phyloP scores from a whole-genome alignment of 2,113 vertebrate species.

The Ranitomeya variabilis region DNA sequence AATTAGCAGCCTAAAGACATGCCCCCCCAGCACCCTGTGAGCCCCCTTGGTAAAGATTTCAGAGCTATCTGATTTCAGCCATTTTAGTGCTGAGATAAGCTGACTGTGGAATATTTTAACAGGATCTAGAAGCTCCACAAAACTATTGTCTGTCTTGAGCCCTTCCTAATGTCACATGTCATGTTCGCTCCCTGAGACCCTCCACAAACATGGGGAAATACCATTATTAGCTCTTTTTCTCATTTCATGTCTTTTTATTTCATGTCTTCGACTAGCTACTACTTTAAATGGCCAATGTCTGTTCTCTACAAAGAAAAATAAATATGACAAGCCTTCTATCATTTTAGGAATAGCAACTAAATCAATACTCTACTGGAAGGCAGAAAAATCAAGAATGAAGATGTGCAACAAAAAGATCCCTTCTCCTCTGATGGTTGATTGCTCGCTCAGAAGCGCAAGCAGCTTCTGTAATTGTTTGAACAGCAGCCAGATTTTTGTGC shows the following conservation, averaged over 20 bases:
- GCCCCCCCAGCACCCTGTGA: too few relatives aligned
- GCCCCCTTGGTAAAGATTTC: too few relatives aligned
- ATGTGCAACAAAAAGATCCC: constrained; percentile 4
- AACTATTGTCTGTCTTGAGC: background rate
- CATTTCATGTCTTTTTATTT: background rate
- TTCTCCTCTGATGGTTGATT: constrained; percentile 7
- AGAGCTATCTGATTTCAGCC: too few relatives aligned
- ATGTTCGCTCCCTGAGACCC: background rate
- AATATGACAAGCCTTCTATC: constrained; percentile 15
- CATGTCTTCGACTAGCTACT: background rate
- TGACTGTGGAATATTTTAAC: too few relatives aligned
- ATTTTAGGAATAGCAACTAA: constrained; percentile 5
- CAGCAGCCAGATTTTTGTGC: background rate
- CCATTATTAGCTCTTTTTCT: background rate
- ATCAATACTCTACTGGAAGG: constrained; percentile 24
- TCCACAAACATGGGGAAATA: background rate
- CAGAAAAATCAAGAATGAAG: constrained; percentile 4
- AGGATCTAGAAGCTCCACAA: background rate
- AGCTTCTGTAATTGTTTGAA: constrained; percentile 25
- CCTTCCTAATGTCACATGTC: background rate
- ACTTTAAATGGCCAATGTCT: background rate
- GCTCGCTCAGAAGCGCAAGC: background rate
- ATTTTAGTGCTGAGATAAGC: too few relatives aligned
- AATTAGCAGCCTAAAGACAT: too few relatives aligned
- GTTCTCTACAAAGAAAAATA: background rate